Evolutionary conservation across 2,888 invertebrate species (phyloP), one percentile per base, ranked within the genome.

Genomic region (Acleris laterana): DNA sequence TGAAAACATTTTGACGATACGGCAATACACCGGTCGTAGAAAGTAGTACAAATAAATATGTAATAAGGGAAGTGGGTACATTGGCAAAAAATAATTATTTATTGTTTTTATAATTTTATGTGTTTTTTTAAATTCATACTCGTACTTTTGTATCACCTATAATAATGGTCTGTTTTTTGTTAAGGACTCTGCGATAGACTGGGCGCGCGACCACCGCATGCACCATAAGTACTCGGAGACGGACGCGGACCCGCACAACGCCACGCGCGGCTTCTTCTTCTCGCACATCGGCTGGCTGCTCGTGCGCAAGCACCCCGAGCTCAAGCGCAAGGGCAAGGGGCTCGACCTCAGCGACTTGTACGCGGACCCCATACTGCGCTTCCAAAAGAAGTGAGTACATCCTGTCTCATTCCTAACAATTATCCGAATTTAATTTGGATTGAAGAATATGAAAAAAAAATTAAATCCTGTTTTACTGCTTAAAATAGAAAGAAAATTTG

Each of bases 211-310:
- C 80, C 96, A 96, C 88, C 94, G 97, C 75, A 96, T 97, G 81
- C 97, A 98, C 84, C 98, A 98, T 93, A 98, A 98, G 85, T 98
- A 96, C 90, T 97, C 96, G 20, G 98, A 98, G 84, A 98, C 98
- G 0, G 96, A 98, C 84, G 98, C 98, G 0, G 98, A 98, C 89
- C 98, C 98, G 0, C 98, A 98, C 85, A 98, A 98, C 82, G 97
- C 98, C 2, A 97, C 95, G 3, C 94, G 98, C 28, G 99, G 99
- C 11, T 98, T 99, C 93, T 99, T 99, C 94, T 99, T 99, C 91
- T 95, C 98, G 0, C 99, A 99, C 87, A 94, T 99, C 76, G 99
- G 99, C 68, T 99, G 99, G 99, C 93, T 99, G 69, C 89, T 99
- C 63, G 96, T 96, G 77, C 95, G 95, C 75, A 99, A 99, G 85